These are phyloP conservation scores for Rhombomys opimus DNA, from an alignment of 2,113 vertebrate species.

Conservation along the genomic window DNA sequence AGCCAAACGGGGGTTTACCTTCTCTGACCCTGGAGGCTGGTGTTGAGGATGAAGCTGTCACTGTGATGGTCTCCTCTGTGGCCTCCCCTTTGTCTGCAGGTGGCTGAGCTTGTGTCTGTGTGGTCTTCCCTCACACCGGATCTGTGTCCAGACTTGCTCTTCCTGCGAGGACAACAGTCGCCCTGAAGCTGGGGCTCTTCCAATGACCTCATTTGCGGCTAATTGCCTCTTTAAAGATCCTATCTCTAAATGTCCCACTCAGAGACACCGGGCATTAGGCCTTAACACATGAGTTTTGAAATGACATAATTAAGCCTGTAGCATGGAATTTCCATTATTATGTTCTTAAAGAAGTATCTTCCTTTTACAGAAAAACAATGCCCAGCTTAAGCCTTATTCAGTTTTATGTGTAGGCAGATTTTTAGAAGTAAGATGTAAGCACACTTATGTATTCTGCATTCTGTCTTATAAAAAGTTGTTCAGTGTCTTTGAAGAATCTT, in stretches of 20 bases:
- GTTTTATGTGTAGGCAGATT: not conserved
- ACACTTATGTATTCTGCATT: conserved; percentile 28
- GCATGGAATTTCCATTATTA: not conserved
- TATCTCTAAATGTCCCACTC: not conserved
- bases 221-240: conserved; percentile 1
- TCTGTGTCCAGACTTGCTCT: not conserved
- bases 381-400: not conserved
- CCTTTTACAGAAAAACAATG: conserved; percentile 27
- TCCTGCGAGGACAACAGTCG: not conserved
- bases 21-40: not conserved
- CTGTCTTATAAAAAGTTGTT: conserved; percentile 57
- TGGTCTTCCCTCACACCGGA: not conserved
- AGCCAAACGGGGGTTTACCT: not conserved
- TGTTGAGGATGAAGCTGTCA: not conserved
- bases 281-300: conserved; percentile 15
- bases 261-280: not conserved
- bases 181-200: not conserved
- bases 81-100: not conserved
- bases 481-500: conserved; percentile 69
- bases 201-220: conserved; percentile 13
- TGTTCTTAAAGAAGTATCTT: conserved; percentile 24
- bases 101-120: not conserved
- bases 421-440: conserved; percentile 37
- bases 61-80: not conserved
- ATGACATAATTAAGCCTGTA: not conserved